Evolutionary conservation across 2,888 invertebrate genomes (phyloP).

Genomic region (Papilio elwesi): DNA sequence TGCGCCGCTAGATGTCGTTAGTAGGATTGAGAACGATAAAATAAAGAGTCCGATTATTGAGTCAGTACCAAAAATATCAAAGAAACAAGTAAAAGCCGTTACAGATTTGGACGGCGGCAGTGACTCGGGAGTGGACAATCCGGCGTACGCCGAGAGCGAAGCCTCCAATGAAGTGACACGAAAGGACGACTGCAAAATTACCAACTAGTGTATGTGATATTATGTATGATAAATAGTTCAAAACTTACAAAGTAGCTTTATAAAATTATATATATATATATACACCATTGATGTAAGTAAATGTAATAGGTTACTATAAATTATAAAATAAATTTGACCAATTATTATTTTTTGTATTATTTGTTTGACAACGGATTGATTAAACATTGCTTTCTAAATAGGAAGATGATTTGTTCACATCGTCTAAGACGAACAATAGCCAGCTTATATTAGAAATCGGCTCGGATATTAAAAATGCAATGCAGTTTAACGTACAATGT

Average conservation of each 20-base stretch:
- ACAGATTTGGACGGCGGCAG: constrained; percentile 75
- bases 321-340: constrained; percentile 41
- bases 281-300: constrained; percentile 28
- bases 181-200: constrained; percentile 58
- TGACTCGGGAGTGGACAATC: constrained; percentile 79
- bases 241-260: constrained; percentile 50
- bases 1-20: constrained; percentile 62
- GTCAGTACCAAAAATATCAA: constrained; percentile 44
- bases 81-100: constrained; percentile 55
- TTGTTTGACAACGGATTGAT: neutral
- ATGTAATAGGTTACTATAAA: constrained; percentile 39
- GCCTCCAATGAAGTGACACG: constrained; percentile 29
- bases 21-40: constrained; percentile 51
- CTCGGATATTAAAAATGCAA: no score
- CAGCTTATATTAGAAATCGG: no score
- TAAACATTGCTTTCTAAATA: no score
- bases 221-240: constrained; percentile 40
- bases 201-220: constrained; percentile 51
- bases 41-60: constrained; percentile 48
- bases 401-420: no score
- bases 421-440: no score
- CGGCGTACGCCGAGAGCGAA: constrained; percentile 71
- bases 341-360: constrained; percentile 23
- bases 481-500: no score
- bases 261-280: constrained; percentile 28